phyloP scores from a whole-genome alignment of 2,797 vertebrate genomes.

The Neosalanx taihuensis region DNA sequence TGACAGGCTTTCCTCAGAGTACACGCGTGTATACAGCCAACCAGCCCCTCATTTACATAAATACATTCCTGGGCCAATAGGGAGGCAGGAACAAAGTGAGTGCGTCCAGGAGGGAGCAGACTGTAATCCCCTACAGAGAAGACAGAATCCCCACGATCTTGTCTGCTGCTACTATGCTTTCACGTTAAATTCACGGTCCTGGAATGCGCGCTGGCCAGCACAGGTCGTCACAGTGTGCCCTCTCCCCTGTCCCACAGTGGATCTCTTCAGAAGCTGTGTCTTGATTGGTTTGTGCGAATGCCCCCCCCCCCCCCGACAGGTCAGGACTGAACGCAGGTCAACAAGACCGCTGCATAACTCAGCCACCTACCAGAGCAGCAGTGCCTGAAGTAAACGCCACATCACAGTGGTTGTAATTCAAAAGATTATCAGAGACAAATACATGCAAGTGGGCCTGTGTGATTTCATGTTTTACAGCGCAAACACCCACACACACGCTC shows the following conservation, averaged over 20 bases:
- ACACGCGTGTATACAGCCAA: slow-evolving; percentile 53
- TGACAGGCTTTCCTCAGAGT: slow-evolving; percentile 51
- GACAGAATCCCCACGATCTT: slow-evolving; percentile 38
- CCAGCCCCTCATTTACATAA: slow-evolving; percentile 60
- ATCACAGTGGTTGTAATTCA: slow-evolving; percentile 42
- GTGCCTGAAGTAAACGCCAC: slow-evolving; percentile 40
- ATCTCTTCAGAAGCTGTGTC: slow-evolving; percentile 40
- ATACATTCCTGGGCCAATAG: slow-evolving; percentile 53
- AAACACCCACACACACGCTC: neutral
- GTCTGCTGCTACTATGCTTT: slow-evolving; percentile 43
- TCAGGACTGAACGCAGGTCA: slow-evolving; percentile 35
- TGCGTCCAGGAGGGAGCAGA: slow-evolving; percentile 52
- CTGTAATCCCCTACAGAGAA: slow-evolving; percentile 54
- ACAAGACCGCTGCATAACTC: slow-evolving; percentile 32
- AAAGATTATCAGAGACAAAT: slow-evolving; percentile 50
- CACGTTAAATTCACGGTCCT: slow-evolving; percentile 66
- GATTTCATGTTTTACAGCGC: slow-evolving; percentile 25
- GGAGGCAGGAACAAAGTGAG: slow-evolving; percentile 61
- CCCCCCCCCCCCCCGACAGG: slow-evolving; percentile 27
- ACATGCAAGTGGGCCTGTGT: slow-evolving; percentile 36
- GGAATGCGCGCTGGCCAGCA: slow-evolving; percentile 36
- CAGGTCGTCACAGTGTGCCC: slow-evolving; percentile 28
- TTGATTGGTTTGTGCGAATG: slow-evolving; percentile 54
- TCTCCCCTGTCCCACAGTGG: slow-evolving; percentile 17
- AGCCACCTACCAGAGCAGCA: slow-evolving; percentile 8